Base-by-base conservation (phyloP, 2,888 invertebrate genomes). In the Dione vanillae region DNA sequence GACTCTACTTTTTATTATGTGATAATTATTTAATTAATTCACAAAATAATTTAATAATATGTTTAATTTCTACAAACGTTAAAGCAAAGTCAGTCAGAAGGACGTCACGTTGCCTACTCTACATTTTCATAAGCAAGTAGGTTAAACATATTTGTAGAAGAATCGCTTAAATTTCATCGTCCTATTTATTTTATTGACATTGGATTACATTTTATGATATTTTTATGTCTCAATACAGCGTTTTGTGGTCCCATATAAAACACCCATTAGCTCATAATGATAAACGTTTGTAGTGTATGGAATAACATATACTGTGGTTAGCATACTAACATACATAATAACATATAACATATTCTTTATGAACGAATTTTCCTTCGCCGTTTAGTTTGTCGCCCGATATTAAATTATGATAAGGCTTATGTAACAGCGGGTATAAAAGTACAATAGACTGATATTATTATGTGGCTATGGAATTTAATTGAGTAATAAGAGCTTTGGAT, bases 151-250 rank as follows among this genome's bases (percentile, higher is more conserved):
- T 61, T 61, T 43, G 45, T 14, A 27, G 43, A 16, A 35, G n/a
- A 27, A 14, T 59, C 43, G 20, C 59, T 45, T 45, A 43, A 35
- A 65, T 52, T 52, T 43, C 1, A 12, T 45, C 45, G 27, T 52
- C 27, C 52, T 27, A 54, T 65, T 54, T 43, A 11, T 52, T 52
- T 54, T 54, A 54, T 65, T 65, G 41, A n/a, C 16, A 52, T 51
- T 65, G 41, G 41, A 51, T 65, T 65, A 52, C 52, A 27, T 43
- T 56, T 45, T 45, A 61, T n/a, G 45, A 52, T 52, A 41, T 12
- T 19, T 64, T 45, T 64, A 64, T 56, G 6, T 56, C 16, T 56
- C 6, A 37, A 41, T 14, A n/a, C n/a, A 19, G 6, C 16, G 12
- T 54, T 35, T 52, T 27, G 10, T 27, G 9, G 41, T 65, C 40